Percentiles rank a stretch among this genome's conserved stretches.
Conservation (phyloP, 2,113 vertebrate species). For the Ovis canadensis region DNA sequence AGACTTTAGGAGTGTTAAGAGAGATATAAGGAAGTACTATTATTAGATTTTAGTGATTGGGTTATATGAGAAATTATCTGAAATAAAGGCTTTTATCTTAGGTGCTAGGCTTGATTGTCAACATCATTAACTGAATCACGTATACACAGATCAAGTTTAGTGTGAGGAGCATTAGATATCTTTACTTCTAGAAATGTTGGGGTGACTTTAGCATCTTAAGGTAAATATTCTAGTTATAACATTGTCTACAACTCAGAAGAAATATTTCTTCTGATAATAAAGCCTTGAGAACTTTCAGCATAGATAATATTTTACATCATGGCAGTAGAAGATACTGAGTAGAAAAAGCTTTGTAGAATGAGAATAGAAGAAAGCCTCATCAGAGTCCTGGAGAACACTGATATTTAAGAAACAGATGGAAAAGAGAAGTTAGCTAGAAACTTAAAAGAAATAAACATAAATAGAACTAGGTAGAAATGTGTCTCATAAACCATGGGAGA, state of each 20-base stretch:
- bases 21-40: neutral
- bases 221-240: neutral
- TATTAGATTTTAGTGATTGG: neutral
- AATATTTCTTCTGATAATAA: neutral
- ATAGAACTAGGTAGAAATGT: neutral
- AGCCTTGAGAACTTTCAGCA: neutral
- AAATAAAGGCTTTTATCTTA: neutral
- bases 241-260: neutral
- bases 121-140: neutral
- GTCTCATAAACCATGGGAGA: neutral
- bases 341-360: neutral
- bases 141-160: neutral
- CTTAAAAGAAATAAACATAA: neutral
- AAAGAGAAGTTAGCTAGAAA: neutral
- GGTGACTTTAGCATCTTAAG: neutral
- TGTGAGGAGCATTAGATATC: neutral
- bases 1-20: neutral
- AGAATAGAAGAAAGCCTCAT: neutral
- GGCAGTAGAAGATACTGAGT: neutral
- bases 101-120: neutral
- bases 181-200: neutral
- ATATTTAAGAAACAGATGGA: neutral
- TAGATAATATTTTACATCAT: neutral
- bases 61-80: neutral
- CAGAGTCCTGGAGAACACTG: neutral